Base-by-base conservation (phyloP, 2,888 invertebrate genomes). In the Meganola albula region DNA sequence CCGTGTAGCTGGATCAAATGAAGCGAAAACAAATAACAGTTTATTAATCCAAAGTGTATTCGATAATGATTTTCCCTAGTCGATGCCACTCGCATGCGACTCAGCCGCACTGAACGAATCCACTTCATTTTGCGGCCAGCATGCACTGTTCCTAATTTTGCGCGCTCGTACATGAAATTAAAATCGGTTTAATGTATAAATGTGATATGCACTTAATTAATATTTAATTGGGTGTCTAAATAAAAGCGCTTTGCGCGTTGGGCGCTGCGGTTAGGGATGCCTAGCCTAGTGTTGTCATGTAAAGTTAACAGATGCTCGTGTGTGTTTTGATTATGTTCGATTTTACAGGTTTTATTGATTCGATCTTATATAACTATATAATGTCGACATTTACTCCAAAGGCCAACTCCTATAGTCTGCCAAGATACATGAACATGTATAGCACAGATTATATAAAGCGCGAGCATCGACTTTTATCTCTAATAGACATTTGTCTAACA, bases 161-260 rank as follows among this genome's bases (percentile, higher is more conserved):
- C 63, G 62, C 82, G 74, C 74, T 79, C 76, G 78, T 38, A 74
- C 82, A 79, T 78, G 79, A 84, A 84, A 84, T 85, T 84, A 84
- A 85, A 85, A 85, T 75, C 74, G 67, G 80, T 74, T 83, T 79
- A 74, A 79, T 80, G 79, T 80, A 75, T 78, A 74, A 82, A 78
- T 78, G 80, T 72, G 78, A 79, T 79, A 80, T 79, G 75, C 76
- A 78, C 76, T 84, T 76, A 78, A 83, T 84, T 78, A 80, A 84
- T 84, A 82, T 82, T 83, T 82, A 84, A 84, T 84, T 83, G 79
- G 79, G 78, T 80, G 75, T 75, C 83, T 83, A 84, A 84, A 83
- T 84, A 84, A 82, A 79, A 75, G 77, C 75, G 61, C 47, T 58
- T 53, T 53, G 63, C 53, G 63, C 53, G 54, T 59, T 62, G 47